Conservation (phyloP, 2,888 invertebrate species). For the Eustalomyia histrio region DNA sequence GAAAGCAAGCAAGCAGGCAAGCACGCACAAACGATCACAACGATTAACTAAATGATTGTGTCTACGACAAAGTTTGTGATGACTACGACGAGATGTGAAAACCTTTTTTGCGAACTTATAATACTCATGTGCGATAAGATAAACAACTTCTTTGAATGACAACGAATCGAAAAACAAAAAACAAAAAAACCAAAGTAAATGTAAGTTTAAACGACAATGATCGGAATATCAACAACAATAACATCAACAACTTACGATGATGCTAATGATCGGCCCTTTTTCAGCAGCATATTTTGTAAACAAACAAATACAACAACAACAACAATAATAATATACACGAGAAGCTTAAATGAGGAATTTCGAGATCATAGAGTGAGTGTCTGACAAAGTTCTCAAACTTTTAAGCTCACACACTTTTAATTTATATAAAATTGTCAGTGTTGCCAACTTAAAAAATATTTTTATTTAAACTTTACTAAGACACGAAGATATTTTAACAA, state of each 20-base stretch:
- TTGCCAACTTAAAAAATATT: no score
- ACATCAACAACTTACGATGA: background rate
- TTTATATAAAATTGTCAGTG: no score
- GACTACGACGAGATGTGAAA: background rate
- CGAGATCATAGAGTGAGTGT: no score
- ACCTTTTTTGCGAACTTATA: conserved; percentile 56
- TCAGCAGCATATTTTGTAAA: background rate
- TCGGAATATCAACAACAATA: no score
- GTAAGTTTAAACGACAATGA: background rate
- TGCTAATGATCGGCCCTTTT: background rate
- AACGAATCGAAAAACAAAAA: conserved; percentile 29
- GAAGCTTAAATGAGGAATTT: background rate
- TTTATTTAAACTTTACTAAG: no score
- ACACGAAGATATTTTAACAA: no score
- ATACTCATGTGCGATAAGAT: conserved; percentile 65
- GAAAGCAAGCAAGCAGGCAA: background rate
- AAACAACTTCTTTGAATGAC: conserved; percentile 65
- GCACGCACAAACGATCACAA: background rate
- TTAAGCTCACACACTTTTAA: no score
- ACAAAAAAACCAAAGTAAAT: no score
- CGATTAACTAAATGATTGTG: conserved; percentile 11
- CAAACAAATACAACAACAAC: background rate
- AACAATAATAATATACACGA: background rate
- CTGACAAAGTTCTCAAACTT: no score
- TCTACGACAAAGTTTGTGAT: background rate